These are phyloP conservation scores for Tridacna crocea DNA, from an alignment of 2,888 invertebrate species.

Conservation along the genomic window DNA sequence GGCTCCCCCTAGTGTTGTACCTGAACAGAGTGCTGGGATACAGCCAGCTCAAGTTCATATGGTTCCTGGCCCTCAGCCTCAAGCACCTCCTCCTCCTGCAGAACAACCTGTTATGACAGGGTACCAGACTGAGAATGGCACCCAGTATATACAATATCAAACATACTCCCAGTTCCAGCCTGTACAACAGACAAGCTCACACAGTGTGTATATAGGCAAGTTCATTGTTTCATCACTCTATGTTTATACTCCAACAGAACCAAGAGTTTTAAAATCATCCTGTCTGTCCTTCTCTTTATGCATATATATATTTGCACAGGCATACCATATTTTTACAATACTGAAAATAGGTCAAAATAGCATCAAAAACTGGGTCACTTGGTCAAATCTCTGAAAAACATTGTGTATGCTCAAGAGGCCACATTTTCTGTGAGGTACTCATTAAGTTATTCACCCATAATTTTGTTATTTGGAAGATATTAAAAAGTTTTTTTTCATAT, in stretches of 20 bases:
- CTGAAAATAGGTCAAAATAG: no score
- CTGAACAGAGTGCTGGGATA: background rate
- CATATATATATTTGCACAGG: no score
- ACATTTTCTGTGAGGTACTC: no score
- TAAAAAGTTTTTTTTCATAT: no score
- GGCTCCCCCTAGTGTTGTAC: background rate
- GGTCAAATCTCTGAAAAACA: no score
- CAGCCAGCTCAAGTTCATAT: slow-evolving; percentile 9
- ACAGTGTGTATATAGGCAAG: slow-evolving; percentile 23
- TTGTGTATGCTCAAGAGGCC: no score
- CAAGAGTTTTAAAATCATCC: background rate
- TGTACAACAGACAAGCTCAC: slow-evolving; percentile 14
- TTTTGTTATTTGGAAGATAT: no score
- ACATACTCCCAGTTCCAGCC: slow-evolving; percentile 19
- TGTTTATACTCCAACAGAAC: background rate
- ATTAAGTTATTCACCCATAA: no score
- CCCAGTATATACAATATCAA: slow-evolving; percentile 19
- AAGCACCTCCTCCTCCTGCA: slow-evolving; percentile 1
- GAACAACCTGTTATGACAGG: slow-evolving; percentile 17
- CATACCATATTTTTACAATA: no score
- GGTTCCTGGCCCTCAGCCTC: slow-evolving; percentile 25
- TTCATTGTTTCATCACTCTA: background rate
- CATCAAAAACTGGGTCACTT: no score
- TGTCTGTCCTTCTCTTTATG: background rate
- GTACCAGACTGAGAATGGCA: slow-evolving; percentile 19